Evolutionary conservation across 2,797 vertebrate species (phyloP).

Genomic region (Oreortyx pictus): DNA sequence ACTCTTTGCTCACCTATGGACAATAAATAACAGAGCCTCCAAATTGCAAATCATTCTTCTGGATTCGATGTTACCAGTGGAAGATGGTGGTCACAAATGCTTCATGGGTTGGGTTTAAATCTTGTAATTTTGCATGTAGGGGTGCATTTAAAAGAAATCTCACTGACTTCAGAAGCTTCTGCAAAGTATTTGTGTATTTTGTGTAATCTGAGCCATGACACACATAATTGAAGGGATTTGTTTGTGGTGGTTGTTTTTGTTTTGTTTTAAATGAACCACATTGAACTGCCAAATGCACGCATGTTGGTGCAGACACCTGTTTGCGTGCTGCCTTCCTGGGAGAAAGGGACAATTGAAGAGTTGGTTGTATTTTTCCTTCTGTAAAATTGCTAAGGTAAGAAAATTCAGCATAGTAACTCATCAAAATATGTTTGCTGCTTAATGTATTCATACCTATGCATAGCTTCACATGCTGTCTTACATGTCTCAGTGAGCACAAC

Average conservation of each 20-base stretch:
- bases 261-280: neutral
- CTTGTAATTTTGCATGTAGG: neutral
- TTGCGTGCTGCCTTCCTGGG: neutral
- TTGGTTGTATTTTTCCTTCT: neutral
- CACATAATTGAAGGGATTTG: neutral
- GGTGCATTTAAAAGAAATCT: neutral
- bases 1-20: neutral
- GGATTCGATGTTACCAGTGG: neutral
- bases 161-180: neutral
- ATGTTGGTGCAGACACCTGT: neutral
- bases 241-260: neutral
- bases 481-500: accelerated
- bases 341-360: neutral
- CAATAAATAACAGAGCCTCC: neutral
- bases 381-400: neutral
- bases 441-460: neutral
- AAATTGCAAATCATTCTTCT: neutral
- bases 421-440: neutral
- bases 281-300: neutral
- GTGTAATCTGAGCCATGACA: neutral
- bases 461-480: neutral
- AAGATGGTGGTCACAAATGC: neutral
- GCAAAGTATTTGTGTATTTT: neutral
- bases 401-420: neutral
- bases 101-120: neutral